phyloP scores from a whole-genome alignment of 1,140 invertebrate genomes.

The Stegodyphus dumicola region DNA sequence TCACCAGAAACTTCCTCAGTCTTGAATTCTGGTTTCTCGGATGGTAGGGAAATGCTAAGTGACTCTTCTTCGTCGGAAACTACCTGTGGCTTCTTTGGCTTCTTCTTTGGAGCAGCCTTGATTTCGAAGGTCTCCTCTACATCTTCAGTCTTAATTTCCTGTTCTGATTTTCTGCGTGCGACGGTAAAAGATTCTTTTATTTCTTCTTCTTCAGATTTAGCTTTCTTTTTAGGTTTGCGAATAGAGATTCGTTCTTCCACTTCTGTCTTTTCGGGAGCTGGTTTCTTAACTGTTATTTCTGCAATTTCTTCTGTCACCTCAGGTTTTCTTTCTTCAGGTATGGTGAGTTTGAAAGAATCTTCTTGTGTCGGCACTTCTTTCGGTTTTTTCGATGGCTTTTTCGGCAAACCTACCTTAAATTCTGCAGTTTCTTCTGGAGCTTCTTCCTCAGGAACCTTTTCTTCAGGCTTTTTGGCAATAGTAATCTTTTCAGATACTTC shows the following conservation, averaged over 20 bases:
- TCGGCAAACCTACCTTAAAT: constrained; percentile 66
- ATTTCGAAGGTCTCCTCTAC: constrained; percentile 61
- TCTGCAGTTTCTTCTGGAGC: background rate
- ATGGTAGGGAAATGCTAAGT: constrained; percentile 64
- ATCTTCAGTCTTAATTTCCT: constrained; percentile 58
- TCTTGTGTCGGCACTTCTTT: constrained; percentile 13
- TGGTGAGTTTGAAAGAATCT: constrained; percentile 9
- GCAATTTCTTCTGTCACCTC: constrained; percentile 62
- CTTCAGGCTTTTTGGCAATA: background rate
- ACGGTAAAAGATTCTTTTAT: constrained; percentile 55
- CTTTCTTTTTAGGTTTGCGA: constrained; percentile 56
- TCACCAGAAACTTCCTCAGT: constrained; percentile 64
- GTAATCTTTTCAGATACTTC: constrained; percentile 73
- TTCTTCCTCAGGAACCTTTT: background rate
- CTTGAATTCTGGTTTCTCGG: constrained; percentile 63
- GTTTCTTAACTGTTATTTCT: constrained; percentile 29
- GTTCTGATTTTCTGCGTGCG: constrained; percentile 39
- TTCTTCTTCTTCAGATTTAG: background rate
- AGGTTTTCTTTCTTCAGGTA: constrained; percentile 23
- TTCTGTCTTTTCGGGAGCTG: constrained; percentile 10
- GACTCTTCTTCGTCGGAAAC: constrained; percentile 63
- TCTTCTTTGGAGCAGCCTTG: constrained; percentile 44
- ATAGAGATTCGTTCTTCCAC: constrained; percentile 53
- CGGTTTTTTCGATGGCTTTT: constrained; percentile 65
- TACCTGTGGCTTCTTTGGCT: constrained; percentile 26